phyloP scores from a whole-genome alignment of 2,113 vertebrate species.

The Laticauda laticaudata region DNA sequence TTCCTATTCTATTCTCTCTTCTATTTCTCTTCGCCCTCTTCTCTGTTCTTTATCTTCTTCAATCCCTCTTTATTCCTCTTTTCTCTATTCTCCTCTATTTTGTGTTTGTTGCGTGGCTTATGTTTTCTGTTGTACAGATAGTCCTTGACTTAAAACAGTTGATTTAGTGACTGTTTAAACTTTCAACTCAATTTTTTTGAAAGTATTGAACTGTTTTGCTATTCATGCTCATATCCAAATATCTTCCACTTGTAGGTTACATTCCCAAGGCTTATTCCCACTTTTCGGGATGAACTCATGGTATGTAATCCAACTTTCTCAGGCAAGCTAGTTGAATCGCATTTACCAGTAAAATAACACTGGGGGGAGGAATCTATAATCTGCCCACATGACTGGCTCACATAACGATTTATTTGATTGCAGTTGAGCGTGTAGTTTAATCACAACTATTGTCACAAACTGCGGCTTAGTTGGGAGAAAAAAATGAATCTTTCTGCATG shows the following conservation, averaged over 20 bases:
- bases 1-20: too few relatives aligned
- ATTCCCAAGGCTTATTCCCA: constrained; percentile 48
- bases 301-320: constrained; percentile 53
- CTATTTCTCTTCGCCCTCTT: too few relatives aligned
- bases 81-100: not conserved
- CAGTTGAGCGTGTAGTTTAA: not conserved
- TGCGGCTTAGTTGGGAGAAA: not conserved
- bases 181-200: not conserved
- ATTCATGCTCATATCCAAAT: not conserved
- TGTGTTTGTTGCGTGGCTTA: not conserved
- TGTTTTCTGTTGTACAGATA: not conserved
- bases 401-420: not conserved
- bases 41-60: too few relatives aligned
- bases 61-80: too few relatives aligned
- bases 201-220: not conserved
- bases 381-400: not conserved
- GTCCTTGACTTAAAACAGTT: not conserved
- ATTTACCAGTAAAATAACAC: not conserved
- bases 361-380: not conserved
- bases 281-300: constrained; percentile 43
- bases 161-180: not conserved
- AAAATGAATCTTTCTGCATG: not conserved
- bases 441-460: not conserved
- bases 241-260: constrained; percentile 52
- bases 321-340: not conserved